Percentiles rank a stretch among this genome's conserved stretches.
Evolutionary conservation across 2,888 invertebrate species (phyloP).

Genomic region (Eupithecia centaureata): DNA sequence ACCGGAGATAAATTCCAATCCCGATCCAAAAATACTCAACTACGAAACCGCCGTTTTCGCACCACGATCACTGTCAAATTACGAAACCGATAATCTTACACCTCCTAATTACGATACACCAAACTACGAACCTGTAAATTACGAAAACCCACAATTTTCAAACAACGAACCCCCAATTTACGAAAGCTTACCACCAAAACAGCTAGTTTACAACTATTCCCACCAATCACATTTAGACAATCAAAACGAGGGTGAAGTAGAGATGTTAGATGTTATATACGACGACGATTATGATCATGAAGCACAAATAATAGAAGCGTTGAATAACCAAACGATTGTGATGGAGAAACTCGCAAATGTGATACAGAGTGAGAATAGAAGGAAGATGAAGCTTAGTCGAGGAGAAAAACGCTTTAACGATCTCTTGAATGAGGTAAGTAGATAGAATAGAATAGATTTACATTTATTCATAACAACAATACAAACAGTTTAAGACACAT

Average conservation of each 20-base stretch:
- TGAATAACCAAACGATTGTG: constrained; percentile 42
- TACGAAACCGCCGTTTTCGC: background rate
- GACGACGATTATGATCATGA: constrained; percentile 5
- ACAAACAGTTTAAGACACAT: too few relatives aligned
- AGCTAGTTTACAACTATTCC: constrained; percentile 1
- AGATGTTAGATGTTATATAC: constrained; percentile 5
- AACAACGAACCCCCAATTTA: background rate
- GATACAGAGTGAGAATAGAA: constrained; percentile 22
- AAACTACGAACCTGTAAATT: background rate
- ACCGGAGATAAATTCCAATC: background rate
- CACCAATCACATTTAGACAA: background rate
- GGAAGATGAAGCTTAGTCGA: constrained; percentile 17
- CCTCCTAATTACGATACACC: background rate
- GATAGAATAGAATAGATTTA: too few relatives aligned
- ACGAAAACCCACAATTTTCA: background rate
- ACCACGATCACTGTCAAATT: background rate
- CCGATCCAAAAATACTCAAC: background rate
- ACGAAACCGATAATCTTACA: background rate
- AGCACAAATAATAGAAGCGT: constrained; percentile 20
- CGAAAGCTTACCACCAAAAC: background rate
- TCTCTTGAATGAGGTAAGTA: constrained; percentile 31
- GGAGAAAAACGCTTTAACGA: constrained; percentile 43
- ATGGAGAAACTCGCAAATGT: constrained; percentile 43
- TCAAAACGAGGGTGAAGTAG: background rate
- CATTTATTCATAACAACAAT: too few relatives aligned